Conservation (phyloP, 2,888 invertebrate genomes). For the Aphodius sticticus region DNA sequence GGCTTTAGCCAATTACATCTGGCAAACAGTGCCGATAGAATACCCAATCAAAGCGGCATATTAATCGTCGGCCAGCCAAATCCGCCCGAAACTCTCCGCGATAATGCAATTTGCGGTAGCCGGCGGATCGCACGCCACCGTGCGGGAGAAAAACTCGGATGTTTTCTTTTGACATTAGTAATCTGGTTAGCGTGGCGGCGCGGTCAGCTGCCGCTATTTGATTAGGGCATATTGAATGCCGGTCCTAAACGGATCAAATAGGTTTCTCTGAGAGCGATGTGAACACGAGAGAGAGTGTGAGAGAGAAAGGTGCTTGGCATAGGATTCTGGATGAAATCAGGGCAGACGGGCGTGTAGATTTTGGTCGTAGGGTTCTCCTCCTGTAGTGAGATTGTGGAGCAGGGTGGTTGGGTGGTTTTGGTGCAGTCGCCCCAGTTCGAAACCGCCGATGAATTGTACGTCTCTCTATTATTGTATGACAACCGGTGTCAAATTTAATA, state of each 20-base stretch:
- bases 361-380: not conserved
- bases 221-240: slow-evolving; percentile 51
- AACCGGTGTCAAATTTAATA: slow-evolving; percentile 4
- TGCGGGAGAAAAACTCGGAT: slow-evolving; percentile 36
- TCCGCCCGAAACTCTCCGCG: not conserved
- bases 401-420: not conserved
- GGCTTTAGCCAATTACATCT: not conserved
- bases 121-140: slow-evolving; percentile 30
- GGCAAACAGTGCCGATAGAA: not conserved
- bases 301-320: slow-evolving; percentile 37
- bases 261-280: slow-evolving; percentile 32
- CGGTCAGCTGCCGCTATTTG: slow-evolving; percentile 50
- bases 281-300: not conserved
- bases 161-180: slow-evolving; percentile 47
- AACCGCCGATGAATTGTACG: slow-evolving; percentile 4
- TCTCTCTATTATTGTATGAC: slow-evolving; percentile 4
- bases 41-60: not conserved
- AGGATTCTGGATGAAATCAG: slow-evolving; percentile 29
- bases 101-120: slow-evolving; percentile 32
- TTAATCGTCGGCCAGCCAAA: not conserved
- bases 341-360: slow-evolving; percentile 20
- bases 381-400: not conserved
- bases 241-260: slow-evolving; percentile 49
- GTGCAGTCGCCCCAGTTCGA: not conserved
- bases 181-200: slow-evolving; percentile 46